Evolutionary conservation across 1,140 invertebrate species (phyloP).

Genomic region (Pristionchus pacificus): DNA sequence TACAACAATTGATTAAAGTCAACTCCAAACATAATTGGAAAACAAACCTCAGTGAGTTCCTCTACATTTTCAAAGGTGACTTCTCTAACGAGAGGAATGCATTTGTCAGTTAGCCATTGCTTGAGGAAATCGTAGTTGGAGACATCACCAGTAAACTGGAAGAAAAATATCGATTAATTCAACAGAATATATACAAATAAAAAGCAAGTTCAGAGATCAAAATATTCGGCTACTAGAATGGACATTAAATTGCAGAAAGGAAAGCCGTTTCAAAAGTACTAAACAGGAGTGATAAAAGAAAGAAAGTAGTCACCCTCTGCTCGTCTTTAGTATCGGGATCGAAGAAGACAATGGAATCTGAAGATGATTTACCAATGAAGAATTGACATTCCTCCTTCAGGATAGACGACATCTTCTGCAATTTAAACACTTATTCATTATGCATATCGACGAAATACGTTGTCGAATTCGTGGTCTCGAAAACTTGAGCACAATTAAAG

Average conservation of each 20-base stretch:
- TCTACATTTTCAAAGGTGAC: slow-evolving; percentile 99
- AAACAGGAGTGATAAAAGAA: neutral
- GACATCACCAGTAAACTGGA: slow-evolving; percentile 59
- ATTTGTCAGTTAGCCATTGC: slow-evolving; percentile 78
- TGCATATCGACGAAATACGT: no score
- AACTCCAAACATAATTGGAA: neutral
- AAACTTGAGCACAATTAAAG: slow-evolving; percentile 1
- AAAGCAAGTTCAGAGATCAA: no score
- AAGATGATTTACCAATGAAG: slow-evolving; percentile 42
- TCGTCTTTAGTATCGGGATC: slow-evolving; percentile 52
- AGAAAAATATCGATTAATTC: no score
- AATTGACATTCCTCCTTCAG: slow-evolving; percentile 53
- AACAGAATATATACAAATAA: slow-evolving; percentile 12
- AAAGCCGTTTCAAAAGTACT: no score
- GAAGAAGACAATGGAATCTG: slow-evolving; percentile 43
- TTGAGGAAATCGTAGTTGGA: slow-evolving; percentile 63
- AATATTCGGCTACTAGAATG: no score
- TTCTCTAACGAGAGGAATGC: slow-evolving; percentile 71
- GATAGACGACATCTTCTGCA: slow-evolving; percentile 53
- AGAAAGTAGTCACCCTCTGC: slow-evolving; percentile 40
- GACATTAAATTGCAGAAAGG: no score
- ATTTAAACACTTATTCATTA: neutral
- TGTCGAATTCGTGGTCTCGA: no score
- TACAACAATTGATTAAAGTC: no score
- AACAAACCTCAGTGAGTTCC: slow-evolving; percentile 73